phyloP scores from a whole-genome alignment of 2,797 vertebrate species.

The Geotrypetes seraphini region DNA sequence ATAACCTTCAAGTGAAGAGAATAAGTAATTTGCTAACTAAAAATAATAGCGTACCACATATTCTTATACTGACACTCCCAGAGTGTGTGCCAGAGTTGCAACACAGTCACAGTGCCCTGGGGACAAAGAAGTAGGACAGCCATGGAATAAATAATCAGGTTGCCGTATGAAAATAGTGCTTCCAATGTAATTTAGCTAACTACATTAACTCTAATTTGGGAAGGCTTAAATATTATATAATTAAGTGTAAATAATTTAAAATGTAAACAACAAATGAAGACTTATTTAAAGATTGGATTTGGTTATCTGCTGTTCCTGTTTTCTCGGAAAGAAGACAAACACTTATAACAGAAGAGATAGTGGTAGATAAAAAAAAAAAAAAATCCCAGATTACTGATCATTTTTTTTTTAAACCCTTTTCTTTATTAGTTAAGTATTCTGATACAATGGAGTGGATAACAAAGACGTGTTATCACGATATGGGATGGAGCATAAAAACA shows the following conservation, averaged over 20 bases:
- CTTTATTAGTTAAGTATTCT: neutral
- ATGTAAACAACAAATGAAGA: slow-evolving; percentile 38
- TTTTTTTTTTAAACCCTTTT: slow-evolving; percentile 18
- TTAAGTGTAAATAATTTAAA: slow-evolving; percentile 16
- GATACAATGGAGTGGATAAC: neutral
- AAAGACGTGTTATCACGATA: slow-evolving; percentile 7
- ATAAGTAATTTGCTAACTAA: neutral
- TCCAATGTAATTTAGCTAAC: slow-evolving; percentile 40
- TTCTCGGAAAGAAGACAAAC: slow-evolving; percentile 5
- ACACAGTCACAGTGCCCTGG: slow-evolving; percentile 21
- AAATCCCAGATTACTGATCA: neutral
- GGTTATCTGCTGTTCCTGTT: slow-evolving; percentile 11
- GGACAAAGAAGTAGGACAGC: slow-evolving; percentile 22
- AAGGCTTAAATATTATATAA: slow-evolving; percentile 37
- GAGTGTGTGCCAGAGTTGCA: slow-evolving; percentile 9
- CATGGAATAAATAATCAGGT: slow-evolving; percentile 41
- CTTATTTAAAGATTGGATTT: slow-evolving; percentile 25
- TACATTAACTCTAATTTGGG: slow-evolving; percentile 42
- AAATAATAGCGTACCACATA: rapidly evolving
- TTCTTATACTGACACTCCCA: neutral
- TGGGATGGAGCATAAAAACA: neutral
- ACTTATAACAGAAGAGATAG: slow-evolving; percentile 1
- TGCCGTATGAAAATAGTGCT: slow-evolving; percentile 43
- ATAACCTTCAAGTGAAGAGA: neutral
- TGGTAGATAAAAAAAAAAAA: too few relatives aligned